Percentiles rank a stretch among this genome's conserved stretches.
Evolutionary conservation across 1,140 invertebrate genomes (phyloP).

Genomic region (Holcopasites calliopsidis): DNA sequence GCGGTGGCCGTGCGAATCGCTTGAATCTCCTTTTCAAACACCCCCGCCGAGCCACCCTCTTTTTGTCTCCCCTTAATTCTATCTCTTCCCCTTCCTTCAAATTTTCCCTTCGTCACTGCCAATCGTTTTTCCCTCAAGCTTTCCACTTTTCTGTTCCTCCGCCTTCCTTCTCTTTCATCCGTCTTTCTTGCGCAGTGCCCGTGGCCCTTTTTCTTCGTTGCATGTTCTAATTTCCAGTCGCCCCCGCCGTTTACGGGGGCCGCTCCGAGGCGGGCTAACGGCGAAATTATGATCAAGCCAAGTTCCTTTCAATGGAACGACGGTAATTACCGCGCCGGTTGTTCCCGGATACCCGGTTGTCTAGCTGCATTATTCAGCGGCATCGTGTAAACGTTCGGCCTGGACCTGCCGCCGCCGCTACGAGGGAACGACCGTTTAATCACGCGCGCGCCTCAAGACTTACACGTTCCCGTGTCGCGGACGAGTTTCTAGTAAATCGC

Average conservation of each 20-base stretch:
- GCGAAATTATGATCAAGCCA: slow-evolving; percentile 70
- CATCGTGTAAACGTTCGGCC: slow-evolving; percentile 29
- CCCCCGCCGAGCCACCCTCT: neutral
- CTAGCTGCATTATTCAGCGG: slow-evolving; percentile 67
- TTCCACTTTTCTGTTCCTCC: neutral
- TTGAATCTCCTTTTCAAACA: slow-evolving; percentile 22
- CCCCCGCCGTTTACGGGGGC: neutral
- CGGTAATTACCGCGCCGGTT: slow-evolving; percentile 69
- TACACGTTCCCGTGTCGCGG: neutral
- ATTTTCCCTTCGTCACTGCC: no score
- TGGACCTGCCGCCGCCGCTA: slow-evolving; percentile 25
- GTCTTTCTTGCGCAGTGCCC: neutral
- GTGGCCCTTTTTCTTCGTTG: neutral
- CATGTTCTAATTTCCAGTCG: slow-evolving; percentile 2
- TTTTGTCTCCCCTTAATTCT: slow-evolving; percentile 14
- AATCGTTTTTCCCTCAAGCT: neutral
- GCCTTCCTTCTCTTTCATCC: neutral
- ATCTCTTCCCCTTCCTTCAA: neutral
- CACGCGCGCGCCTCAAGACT: slow-evolving; percentile 6
- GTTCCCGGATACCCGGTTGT: slow-evolving; percentile 54
- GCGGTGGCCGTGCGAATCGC: slow-evolving; percentile 56
- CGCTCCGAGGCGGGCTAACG: slow-evolving; percentile 51
- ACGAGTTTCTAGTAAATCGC: slow-evolving; percentile 2
- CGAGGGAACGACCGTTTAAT: slow-evolving; percentile 50
- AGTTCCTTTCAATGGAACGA: slow-evolving; percentile 66